phyloP scores from a whole-genome alignment of 1,140 invertebrate species.

The Drosophila kanapiae region DNA sequence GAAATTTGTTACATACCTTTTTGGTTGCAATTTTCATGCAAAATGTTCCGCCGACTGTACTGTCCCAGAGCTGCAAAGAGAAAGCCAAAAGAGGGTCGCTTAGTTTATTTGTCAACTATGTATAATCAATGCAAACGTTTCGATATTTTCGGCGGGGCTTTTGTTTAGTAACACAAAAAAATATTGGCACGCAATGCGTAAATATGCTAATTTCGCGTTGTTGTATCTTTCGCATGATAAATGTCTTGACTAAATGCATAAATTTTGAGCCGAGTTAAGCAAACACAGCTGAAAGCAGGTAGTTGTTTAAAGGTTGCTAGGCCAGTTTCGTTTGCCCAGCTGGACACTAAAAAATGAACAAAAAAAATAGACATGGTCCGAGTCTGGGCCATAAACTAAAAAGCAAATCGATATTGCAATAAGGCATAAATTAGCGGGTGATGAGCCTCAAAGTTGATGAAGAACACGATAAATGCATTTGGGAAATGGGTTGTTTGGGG shows the following conservation, averaged over 20 bases:
- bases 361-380: constrained; percentile 7
- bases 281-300: constrained; percentile 46
- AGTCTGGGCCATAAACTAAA: constrained; percentile 41
- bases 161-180: constrained; percentile 38
- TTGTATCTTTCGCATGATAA: constrained; percentile 59
- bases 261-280: constrained; percentile 47
- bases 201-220: constrained; percentile 49
- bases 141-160: constrained; percentile 18
- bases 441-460: constrained; percentile 11
- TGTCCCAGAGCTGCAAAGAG: constrained; percentile 58
- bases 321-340: constrained; percentile 53
- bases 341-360: constrained; percentile 13
- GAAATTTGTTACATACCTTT: constrained; percentile 67
- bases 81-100: constrained; percentile 46
- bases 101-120: constrained; percentile 59
- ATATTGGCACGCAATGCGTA: constrained; percentile 56
- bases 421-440: constrained; percentile 56
- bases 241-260: constrained; percentile 58
- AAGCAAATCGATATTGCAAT: constrained; percentile 49
- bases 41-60: constrained; percentile 20
- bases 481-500: background rate
- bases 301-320: constrained; percentile 39
- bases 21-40: constrained; percentile 74
- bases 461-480: constrained; percentile 17
- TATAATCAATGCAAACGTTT: constrained; percentile 35